Percentiles rank a stretch among this genome's conserved stretches.
Evolutionary conservation across 2,797 vertebrate species (phyloP).

Genomic region (Microctenopoma steveboyesi): DNA sequence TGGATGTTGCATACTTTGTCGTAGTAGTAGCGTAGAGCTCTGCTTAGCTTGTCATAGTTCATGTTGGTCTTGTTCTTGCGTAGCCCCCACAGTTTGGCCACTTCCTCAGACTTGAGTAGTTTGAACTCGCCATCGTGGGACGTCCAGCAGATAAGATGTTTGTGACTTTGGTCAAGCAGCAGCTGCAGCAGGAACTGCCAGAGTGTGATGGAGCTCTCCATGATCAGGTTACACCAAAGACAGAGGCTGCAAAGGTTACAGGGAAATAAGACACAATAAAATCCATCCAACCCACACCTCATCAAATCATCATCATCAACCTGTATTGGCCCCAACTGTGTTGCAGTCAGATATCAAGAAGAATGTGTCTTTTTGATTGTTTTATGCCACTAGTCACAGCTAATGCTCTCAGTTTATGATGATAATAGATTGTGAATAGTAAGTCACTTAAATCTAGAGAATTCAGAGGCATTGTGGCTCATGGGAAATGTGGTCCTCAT

Average conservation of each 20-base stretch:
- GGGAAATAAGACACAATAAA: background rate
- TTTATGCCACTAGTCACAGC: background rate
- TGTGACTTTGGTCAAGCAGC: constrained; percentile 94
- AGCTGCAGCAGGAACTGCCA: constrained; percentile 99
- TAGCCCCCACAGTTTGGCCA: constrained; percentile 97
- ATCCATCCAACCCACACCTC: too few species aligned
- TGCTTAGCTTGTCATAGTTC: constrained; percentile 99
- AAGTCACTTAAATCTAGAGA: background rate
- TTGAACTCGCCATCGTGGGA: constrained; percentile 98
- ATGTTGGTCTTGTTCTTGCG: constrained; percentile 99
- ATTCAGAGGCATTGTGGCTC: background rate
- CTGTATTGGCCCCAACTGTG: background rate
- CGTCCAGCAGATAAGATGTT: constrained; percentile 98
- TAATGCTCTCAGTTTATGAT: background rate
- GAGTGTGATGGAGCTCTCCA: constrained; percentile 98
- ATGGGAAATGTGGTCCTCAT: constrained; percentile 6
- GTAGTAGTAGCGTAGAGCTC: constrained; percentile 97
- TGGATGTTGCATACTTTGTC: constrained; percentile 87
- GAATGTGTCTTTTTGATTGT: background rate
- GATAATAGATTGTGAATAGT: background rate
- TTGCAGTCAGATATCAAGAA: too few species aligned
- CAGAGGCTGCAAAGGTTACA: constrained; percentile 14
- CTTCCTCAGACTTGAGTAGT: constrained; percentile 96
- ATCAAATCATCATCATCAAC: background rate
- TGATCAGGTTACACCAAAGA: constrained; percentile 66